Evolutionary conservation across 2,113 vertebrate species (phyloP).

Genomic region (Ammodytes dubius): DNA sequence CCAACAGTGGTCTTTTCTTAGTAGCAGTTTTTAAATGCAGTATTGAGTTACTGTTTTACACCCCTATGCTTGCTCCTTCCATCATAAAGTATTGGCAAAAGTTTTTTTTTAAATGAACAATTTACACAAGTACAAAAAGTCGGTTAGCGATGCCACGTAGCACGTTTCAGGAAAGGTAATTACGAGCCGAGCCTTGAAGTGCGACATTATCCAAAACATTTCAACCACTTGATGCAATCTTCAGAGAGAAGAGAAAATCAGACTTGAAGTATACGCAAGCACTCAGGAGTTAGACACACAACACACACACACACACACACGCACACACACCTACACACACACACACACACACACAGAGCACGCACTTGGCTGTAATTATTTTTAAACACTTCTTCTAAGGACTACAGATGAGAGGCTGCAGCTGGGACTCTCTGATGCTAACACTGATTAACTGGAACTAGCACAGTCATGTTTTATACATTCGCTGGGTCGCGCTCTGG

Average conservation of each 20-base stretch:
- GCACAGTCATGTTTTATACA: not conserved
- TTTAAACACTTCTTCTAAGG: not conserved
- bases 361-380: slow-evolving; percentile 22
- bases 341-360: not conserved
- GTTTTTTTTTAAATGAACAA: not conserved
- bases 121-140: slow-evolving; percentile 11
- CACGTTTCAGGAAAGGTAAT: slow-evolving; percentile 41
- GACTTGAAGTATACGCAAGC: slow-evolving; percentile 5
- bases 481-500: not conserved
- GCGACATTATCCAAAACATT: slow-evolving; percentile 62
- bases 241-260: slow-evolving; percentile 34
- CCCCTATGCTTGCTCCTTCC: not conserved
- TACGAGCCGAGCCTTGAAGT: slow-evolving; percentile 48
- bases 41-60: not conserved
- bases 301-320: not conserved
- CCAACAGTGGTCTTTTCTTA: not conserved
- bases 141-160: slow-evolving; percentile 20
- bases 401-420: slow-evolving; percentile 6
- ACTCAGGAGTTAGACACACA: slow-evolving; percentile 1
- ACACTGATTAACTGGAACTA: not conserved
- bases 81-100: not conserved
- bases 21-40: not conserved
- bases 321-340: too few species aligned
- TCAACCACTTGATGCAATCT: slow-evolving; percentile 23
- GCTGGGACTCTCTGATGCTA: not conserved